A percentile compares a stretch with the other conserved stretches of the same genome.
These are phyloP conservation scores for Rutilus rutilus DNA, from an alignment of 2,113 vertebrate genomes.

Conservation along the genomic window DNA sequence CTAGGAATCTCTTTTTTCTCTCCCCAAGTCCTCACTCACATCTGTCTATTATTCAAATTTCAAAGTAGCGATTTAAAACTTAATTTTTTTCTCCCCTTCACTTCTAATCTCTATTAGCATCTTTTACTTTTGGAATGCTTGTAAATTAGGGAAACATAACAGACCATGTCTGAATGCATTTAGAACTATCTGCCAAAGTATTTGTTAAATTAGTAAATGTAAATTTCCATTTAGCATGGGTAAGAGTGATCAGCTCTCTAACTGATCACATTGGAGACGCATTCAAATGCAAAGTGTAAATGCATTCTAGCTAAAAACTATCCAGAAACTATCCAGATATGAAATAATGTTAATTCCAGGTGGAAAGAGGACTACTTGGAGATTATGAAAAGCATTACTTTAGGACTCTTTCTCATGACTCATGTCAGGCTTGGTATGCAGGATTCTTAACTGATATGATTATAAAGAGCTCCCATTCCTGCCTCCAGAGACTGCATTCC, in stretches of 20 bases:
- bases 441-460: not conserved
- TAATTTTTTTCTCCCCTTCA: not conserved
- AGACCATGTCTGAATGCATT: not conserved
- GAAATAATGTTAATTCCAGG: slow-evolving; percentile 2
- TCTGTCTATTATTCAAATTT: not conserved
- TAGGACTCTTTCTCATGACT: not conserved
- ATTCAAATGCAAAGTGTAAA: not conserved
- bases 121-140: not conserved
- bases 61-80: not conserved
- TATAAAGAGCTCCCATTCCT: not conserved
- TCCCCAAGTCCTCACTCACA: not conserved
- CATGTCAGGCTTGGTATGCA: not conserved
- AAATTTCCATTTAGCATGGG: not conserved
- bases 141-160: not conserved
- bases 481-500: not conserved
- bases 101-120: not conserved
- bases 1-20: not conserved
- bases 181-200: not conserved
- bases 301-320: not conserved
- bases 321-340: not conserved
- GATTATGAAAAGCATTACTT: not conserved
- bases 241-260: not conserved
- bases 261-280: not conserved
- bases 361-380: not conserved
- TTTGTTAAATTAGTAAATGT: not conserved